Conservation (phyloP, 2,888 invertebrate species). For the Scrobipalpa costella region DNA sequence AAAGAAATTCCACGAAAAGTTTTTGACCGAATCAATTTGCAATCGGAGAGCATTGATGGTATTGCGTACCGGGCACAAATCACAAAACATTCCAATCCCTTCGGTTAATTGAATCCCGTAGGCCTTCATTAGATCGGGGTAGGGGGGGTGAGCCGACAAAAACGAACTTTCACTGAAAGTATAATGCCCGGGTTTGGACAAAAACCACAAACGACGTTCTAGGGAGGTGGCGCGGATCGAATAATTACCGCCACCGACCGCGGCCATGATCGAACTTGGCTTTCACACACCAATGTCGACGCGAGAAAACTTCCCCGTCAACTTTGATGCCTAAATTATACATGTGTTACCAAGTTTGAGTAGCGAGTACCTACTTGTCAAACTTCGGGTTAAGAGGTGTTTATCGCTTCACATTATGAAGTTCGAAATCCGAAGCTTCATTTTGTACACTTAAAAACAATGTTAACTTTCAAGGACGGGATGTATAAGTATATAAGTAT, state of each 20-base stretch:
- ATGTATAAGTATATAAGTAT: not conserved
- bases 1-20: slow-evolving; percentile 40
- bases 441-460: not conserved
- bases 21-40: slow-evolving; percentile 53
- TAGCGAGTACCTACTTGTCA: slow-evolving; percentile 60
- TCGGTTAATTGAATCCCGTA: slow-evolving; percentile 76
- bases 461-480: not conserved
- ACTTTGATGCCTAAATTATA: slow-evolving; percentile 63
- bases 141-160: slow-evolving; percentile 57
- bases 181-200: slow-evolving; percentile 59
- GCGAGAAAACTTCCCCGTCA: slow-evolving; percentile 59
- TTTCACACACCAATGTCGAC: slow-evolving; percentile 60
- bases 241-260: slow-evolving; percentile 58
- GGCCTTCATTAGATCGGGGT: slow-evolving; percentile 69
- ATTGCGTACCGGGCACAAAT: slow-evolving; percentile 69
- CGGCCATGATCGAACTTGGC: slow-evolving; percentile 59
- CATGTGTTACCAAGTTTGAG: slow-evolving; percentile 67
- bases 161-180: slow-evolving; percentile 70
- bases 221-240: slow-evolving; percentile 63
- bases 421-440: not conserved
- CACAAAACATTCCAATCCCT: slow-evolving; percentile 75
- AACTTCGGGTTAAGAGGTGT: slow-evolving; percentile 55
- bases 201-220: slow-evolving; percentile 68
- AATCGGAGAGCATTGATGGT: slow-evolving; percentile 64
- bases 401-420: slow-evolving; percentile 20